phyloP scores from a whole-genome alignment of 2,888 invertebrate genomes.

The Hoplodrina ambigua region DNA sequence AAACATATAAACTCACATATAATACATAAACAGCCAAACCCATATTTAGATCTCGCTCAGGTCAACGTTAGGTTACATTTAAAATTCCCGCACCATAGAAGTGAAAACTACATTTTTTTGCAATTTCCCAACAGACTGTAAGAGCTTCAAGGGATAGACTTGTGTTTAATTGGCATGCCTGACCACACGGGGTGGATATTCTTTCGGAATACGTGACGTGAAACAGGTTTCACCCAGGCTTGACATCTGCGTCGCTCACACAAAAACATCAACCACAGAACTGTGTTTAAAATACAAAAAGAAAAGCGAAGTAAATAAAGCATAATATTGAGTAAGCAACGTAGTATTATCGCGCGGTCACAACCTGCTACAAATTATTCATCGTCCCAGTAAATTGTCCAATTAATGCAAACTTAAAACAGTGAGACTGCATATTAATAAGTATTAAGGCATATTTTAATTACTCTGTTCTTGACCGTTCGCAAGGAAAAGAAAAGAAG shows the following conservation, averaged over 20 bases:
- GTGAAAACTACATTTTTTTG: not conserved
- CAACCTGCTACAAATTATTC: not conserved
- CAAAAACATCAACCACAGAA: not conserved
- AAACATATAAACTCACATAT: too few species aligned
- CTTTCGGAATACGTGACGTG: constrained; percentile 20
- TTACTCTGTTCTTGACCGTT: constrained; percentile 1
- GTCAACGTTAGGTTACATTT: not conserved
- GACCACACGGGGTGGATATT: constrained; percentile 12
- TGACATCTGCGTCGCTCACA: constrained; percentile 5
- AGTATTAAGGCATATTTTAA: constrained; percentile 12
- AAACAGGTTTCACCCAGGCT: not conserved
- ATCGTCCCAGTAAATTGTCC: not conserved
- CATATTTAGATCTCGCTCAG: not conserved
- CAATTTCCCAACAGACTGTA: not conserved
- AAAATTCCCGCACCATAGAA: not conserved
- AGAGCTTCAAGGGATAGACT: constrained; percentile 1
- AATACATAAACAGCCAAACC: too few species aligned
- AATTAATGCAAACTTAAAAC: constrained; percentile 5
- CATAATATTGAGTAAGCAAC: not conserved
- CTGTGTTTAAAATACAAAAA: not conserved
- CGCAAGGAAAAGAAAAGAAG: not conserved
- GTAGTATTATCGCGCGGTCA: not conserved
- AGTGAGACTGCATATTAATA: constrained; percentile 1
- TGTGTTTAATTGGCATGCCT: constrained; percentile 28
- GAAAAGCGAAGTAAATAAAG: not conserved